A percentile compares a stretch with the other conserved stretches of the same genome.
Evolutionary conservation across 2,113 vertebrate species (phyloP).

Genomic region (Delphinus delphis): DNA sequence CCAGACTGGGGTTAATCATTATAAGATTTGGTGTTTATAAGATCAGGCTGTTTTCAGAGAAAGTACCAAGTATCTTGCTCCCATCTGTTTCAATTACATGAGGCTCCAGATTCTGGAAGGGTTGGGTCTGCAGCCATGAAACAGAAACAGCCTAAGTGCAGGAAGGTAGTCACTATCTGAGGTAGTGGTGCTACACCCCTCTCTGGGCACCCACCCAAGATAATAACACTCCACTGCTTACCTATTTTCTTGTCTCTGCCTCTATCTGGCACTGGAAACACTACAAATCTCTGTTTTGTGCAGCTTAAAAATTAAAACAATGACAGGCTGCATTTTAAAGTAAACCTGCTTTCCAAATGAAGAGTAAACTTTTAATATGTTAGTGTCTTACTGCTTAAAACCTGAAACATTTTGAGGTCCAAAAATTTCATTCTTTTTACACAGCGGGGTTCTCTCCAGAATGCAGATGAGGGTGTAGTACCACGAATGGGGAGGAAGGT

Average conservation of each 20-base stretch:
- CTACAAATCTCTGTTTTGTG: not conserved
- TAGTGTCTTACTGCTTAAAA: not conserved
- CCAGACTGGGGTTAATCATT: conserved; percentile 77
- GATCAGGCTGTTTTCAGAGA: conserved; percentile 61
- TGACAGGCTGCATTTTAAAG: not conserved
- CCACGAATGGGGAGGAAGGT: not conserved
- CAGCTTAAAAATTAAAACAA: not conserved
- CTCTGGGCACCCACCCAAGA: not conserved
- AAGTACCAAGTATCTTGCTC: conserved; percentile 64
- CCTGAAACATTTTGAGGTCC: not conserved
- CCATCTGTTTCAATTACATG: conserved; percentile 60
- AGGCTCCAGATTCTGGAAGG: conserved; percentile 71
- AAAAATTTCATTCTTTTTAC: not conserved
- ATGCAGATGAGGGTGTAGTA: not conserved
- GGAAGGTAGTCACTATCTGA: not conserved
- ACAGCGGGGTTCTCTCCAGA: not conserved
- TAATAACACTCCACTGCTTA: not conserved
- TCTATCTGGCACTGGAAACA: not conserved
- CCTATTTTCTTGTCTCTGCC: not conserved
- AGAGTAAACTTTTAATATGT: not conserved
- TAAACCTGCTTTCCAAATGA: conserved; percentile 9
- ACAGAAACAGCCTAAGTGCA: conserved; percentile 53
- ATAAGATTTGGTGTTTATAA: conserved; percentile 70
- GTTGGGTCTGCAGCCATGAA: conserved; percentile 54
- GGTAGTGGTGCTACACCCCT: not conserved